Percentiles rank a stretch among this genome's conserved stretches.
Conservation (phyloP, 2,797 vertebrate genomes). For the Synaphobranchus kaupii region DNA sequence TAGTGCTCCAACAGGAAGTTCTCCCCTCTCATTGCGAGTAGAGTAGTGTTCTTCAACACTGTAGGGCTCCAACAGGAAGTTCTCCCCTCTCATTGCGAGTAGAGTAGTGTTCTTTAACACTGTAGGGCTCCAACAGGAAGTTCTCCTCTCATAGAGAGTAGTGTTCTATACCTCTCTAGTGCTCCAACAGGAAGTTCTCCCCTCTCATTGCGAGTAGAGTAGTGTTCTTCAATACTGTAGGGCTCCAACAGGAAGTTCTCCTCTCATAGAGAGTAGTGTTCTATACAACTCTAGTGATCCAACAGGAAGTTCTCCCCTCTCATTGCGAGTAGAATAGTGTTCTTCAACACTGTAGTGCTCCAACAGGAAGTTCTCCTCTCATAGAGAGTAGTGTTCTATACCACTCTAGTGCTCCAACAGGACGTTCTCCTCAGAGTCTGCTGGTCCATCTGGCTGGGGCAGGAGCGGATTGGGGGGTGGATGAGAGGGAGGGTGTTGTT, state of each 20-base stretch:
- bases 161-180: no score
- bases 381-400: not conserved
- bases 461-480: not conserved
- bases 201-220: not conserved
- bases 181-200: no score
- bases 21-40: not conserved
- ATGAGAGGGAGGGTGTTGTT: slow-evolving; percentile 36
- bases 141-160: not conserved
- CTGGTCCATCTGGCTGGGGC: slow-evolving; percentile 37
- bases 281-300: no score
- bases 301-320: no score
- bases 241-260: not conserved
- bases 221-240: not conserved
- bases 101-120: not conserved
- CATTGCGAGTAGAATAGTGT: no score
- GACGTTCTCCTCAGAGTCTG: slow-evolving; percentile 33
- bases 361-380: not conserved
- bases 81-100: not conserved
- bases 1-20: not conserved
- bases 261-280: not conserved
- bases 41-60: not conserved
- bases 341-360: no score
- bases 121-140: no score
- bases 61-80: no score
- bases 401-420: slow-evolving; percentile 4